Evolutionary conservation across 2,888 invertebrate genomes (phyloP).

Genomic region (Periphyllus acericola): DNA sequence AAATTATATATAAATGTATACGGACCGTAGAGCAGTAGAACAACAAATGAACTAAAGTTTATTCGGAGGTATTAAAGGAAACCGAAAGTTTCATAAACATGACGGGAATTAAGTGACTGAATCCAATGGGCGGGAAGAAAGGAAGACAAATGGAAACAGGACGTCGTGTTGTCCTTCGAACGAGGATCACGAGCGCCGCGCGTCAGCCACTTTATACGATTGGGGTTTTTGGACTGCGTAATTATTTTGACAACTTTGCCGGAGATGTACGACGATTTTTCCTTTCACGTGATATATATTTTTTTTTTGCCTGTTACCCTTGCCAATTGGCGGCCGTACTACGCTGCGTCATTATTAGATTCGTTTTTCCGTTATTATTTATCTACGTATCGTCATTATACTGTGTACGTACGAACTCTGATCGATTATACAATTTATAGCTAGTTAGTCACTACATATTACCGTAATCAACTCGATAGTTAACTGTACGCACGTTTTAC

Average conservation of each 20-base stretch:
- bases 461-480: background rate
- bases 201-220: constrained; percentile 45
- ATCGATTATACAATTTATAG: background rate
- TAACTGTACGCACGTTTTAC: background rate
- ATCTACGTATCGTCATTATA: background rate
- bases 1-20: background rate
- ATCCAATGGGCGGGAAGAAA: constrained; percentile 36
- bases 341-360: background rate
- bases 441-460: background rate
- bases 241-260: constrained; percentile 40
- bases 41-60: constrained; percentile 46
- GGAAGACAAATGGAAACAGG: constrained; percentile 57
- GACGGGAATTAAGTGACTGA: constrained; percentile 49
- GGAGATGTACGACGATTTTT: background rate
- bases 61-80: constrained; percentile 32
- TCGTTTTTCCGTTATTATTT: background rate
- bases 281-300: background rate
- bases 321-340: background rate
- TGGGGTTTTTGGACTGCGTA: constrained; percentile 50
- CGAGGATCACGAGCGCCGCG: constrained; percentile 4
- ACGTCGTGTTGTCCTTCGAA: constrained; percentile 26
- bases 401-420: background rate
- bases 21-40: background rate
- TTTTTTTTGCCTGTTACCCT: background rate
- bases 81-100: constrained; percentile 45